A percentile compares a stretch with the other conserved stretches of the same genome.
phyloP scores from a whole-genome alignment of 2,113 vertebrate genomes.

The Sylvilagus bachmani region DNA sequence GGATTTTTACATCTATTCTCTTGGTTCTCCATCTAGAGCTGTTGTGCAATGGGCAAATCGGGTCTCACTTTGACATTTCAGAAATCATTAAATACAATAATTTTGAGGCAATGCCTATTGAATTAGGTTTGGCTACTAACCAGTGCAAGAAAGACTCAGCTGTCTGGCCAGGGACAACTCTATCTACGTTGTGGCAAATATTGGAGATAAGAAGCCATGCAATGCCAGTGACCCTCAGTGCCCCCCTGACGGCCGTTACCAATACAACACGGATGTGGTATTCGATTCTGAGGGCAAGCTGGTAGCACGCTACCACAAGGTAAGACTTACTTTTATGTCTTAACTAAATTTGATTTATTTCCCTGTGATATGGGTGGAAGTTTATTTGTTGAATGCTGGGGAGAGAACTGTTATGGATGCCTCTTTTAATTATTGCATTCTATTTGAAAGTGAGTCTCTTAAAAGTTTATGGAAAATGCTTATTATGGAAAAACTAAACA shows the following conservation, averaged over 20 bases:
- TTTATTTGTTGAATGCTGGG: neutral
- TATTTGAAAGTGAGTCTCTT: neutral
- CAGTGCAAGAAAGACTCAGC: constrained; percentile 80
- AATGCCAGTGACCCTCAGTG: constrained; percentile 68
- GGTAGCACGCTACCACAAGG: constrained; percentile 85
- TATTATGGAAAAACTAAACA: too few species aligned
- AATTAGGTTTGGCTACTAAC: constrained; percentile 75
- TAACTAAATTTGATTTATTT: neutral
- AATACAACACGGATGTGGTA: constrained; percentile 83
- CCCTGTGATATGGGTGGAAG: neutral
- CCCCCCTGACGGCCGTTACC: constrained; percentile 76
- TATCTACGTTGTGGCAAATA: constrained; percentile 82
- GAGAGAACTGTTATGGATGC: neutral
- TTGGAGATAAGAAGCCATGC: constrained; percentile 81
- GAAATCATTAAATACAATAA: neutral
- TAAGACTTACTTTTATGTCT: constrained; percentile 6
- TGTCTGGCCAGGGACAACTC: constrained; percentile 79
- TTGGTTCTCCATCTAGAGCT: neutral
- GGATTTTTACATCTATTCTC: constrained; percentile 1
- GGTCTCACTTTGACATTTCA: neutral
- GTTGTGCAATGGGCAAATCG: neutral
- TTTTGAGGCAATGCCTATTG: neutral
- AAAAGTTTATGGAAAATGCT: too few species aligned
- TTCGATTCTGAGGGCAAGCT: constrained; percentile 80
- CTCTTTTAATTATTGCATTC: neutral